Percentiles rank a stretch among this genome's conserved stretches.
Conservation (phyloP, 2,113 vertebrate genomes). For the Sphaerodactylus townsendi region DNA sequence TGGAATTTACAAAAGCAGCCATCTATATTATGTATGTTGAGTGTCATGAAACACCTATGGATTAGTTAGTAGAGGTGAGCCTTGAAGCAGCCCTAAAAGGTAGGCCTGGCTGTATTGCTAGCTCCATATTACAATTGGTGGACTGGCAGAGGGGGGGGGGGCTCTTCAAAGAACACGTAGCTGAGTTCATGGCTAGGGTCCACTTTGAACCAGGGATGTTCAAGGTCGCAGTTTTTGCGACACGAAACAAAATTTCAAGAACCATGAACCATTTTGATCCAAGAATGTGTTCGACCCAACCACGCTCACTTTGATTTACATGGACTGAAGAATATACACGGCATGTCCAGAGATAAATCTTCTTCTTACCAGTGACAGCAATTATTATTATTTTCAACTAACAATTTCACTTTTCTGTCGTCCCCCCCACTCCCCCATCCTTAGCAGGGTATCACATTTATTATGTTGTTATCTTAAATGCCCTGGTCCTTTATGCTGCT, state of each 20-base stretch:
- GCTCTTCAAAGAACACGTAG: no score
- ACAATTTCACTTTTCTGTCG: background rate
- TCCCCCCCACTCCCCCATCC: background rate
- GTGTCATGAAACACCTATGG: no score
- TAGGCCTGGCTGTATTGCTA: background rate
- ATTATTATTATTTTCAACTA: conserved; percentile 37
- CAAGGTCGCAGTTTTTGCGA: no score
- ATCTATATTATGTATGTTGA: no score
- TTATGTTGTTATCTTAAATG: conserved; percentile 41
- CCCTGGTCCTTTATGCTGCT: conserved; percentile 32
- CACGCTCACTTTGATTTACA: conserved; percentile 13
- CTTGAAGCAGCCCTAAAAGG: no score
- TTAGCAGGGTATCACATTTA: conserved; percentile 2
- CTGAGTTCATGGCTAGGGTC: background rate
- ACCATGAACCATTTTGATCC: background rate
- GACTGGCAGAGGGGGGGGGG: background rate
- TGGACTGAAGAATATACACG: background rate
- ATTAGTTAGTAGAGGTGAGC: no score
- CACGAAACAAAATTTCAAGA: no score
- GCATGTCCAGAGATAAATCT: background rate
- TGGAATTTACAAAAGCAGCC: no score
- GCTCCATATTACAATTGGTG: no score
- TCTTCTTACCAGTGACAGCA: background rate
- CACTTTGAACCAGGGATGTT: background rate
- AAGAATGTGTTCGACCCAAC: background rate